Base-by-base conservation (phyloP, 2,113 vertebrate genomes). In the Coracopsis vasa region DNA sequence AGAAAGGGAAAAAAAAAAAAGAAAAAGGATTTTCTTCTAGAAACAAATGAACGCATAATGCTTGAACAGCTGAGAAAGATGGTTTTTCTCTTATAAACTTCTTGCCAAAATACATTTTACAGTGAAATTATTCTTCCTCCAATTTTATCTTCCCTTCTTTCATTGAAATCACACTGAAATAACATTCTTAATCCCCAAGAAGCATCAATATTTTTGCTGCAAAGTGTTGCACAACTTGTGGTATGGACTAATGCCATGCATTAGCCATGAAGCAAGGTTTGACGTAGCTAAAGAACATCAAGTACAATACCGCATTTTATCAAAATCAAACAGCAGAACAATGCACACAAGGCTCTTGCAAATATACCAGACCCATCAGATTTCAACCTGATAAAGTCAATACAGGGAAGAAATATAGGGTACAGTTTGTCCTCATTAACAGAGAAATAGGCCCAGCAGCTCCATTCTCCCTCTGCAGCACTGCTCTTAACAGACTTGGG, bases 251-350 rank as follows among this genome's bases (percentile, higher is more conserved):
- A 64, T 97, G 98, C 98, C 98, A 98, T 93, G 86, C 89, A 86
- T 96, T 92, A 95, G 78, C 97, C 95, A 37, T 94, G 95, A 97
- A 95, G 97, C 53, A 83, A 98, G 97, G 92, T 97, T 97, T 98
- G 97, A 98, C 97, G 97, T 98, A 96, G 96, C 97, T 97, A 97
- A 86, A 96, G 98, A 98, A 98, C 98, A 98, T 96, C 95, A 97
- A 98, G 98, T 98, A 98, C 98, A 98, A 98, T 98, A 92, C 97
- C 97, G 96, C 48, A 79, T 97, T 98, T 98, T 98, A 98, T 98
- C 98, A 98, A 97, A 98, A 97, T 94, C 98, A 98, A 98, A 97
- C 67, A 98, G 97, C 98, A 97, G 98, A 98, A 98, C 98, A 98
- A 97, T 97, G 95, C 97, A 98, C 96, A 97, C 98, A 98, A 97